A percentile compares a stretch with the other conserved stretches of the same genome.
Conservation (phyloP, 2,888 invertebrate species). For the Trypoxylon attenuatum region DNA sequence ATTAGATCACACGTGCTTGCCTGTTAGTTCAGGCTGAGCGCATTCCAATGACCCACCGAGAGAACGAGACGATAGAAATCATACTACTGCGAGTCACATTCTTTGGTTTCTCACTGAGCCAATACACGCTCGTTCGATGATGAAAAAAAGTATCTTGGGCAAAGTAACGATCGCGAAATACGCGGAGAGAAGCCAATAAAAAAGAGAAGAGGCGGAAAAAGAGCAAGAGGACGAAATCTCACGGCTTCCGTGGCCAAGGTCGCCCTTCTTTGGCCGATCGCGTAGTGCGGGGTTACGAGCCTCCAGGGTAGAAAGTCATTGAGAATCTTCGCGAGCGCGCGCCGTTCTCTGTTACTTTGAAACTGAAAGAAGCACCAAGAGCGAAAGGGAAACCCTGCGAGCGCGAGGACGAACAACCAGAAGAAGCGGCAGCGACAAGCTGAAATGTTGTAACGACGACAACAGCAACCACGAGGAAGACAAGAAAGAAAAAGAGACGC, state of each 20-base stretch:
- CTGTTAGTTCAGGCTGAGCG: too few species aligned
- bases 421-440: constrained; percentile 40
- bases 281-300: constrained; percentile 9
- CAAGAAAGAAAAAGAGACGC: constrained; percentile 27
- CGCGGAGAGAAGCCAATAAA: too few species aligned
- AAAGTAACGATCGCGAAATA: too few species aligned
- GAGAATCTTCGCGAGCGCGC: constrained; percentile 33
- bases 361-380: constrained; percentile 2
- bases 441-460: constrained; percentile 43
- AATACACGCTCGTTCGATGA: too few species aligned
- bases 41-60: too few species aligned
- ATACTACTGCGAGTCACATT: too few species aligned
- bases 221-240: constrained; percentile 13
- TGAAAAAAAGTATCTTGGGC: too few species aligned
- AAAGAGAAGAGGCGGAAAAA: background rate
- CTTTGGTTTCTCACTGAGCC: too few species aligned
- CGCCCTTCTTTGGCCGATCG: constrained; percentile 12
- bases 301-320: constrained; percentile 41
- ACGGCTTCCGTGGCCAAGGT: constrained; percentile 37
- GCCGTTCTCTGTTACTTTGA: constrained; percentile 9
- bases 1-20: too few species aligned
- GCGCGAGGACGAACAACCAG: constrained; percentile 12
- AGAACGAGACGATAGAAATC: too few species aligned
- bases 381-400: constrained; percentile 11
- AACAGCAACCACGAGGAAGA: constrained; percentile 49